Evolutionary conservation across 2,797 vertebrate species (phyloP).

Genomic region (Amblyopsis hoosieri): DNA sequence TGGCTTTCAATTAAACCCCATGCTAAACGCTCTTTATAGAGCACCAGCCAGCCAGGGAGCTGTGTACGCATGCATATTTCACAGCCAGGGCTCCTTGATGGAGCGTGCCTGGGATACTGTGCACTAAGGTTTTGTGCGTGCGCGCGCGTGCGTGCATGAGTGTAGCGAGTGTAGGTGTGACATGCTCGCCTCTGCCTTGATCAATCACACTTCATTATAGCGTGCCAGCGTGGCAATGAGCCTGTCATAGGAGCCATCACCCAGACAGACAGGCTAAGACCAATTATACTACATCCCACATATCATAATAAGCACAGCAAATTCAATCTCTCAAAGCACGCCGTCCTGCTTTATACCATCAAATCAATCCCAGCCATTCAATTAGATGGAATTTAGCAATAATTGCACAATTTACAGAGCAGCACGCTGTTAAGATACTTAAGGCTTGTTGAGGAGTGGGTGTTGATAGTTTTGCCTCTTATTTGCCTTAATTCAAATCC

Average conservation of each 20-base stretch:
- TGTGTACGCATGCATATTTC: neutral
- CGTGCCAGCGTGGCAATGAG: constrained; percentile 31
- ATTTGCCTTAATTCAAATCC: constrained; percentile 26
- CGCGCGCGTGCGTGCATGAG: constrained; percentile 10
- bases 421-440: constrained; percentile 38
- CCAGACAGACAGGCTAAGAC: constrained; percentile 55
- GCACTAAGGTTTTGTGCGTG: neutral
- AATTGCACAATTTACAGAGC: constrained; percentile 59
- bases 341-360: constrained; percentile 66
- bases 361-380: constrained; percentile 57
- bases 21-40: constrained; percentile 60
- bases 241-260: constrained; percentile 62
- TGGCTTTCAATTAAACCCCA: constrained; percentile 66
- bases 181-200: constrained; percentile 55
- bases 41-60: neutral
- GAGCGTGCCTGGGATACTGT: too few relatives aligned
- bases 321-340: constrained; percentile 58
- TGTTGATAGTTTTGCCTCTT: constrained; percentile 51
- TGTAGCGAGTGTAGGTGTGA: constrained; percentile 11
- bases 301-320: constrained; percentile 60
- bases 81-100: too few relatives aligned
- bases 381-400: constrained; percentile 61
- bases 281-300: constrained; percentile 66
- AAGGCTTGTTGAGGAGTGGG: constrained; percentile 25
- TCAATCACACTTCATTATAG: constrained; percentile 68